A percentile compares a stretch with the other conserved stretches of the same genome.
phyloP scores from a whole-genome alignment of 2,888 invertebrate species.

The Drosophila recens region DNA sequence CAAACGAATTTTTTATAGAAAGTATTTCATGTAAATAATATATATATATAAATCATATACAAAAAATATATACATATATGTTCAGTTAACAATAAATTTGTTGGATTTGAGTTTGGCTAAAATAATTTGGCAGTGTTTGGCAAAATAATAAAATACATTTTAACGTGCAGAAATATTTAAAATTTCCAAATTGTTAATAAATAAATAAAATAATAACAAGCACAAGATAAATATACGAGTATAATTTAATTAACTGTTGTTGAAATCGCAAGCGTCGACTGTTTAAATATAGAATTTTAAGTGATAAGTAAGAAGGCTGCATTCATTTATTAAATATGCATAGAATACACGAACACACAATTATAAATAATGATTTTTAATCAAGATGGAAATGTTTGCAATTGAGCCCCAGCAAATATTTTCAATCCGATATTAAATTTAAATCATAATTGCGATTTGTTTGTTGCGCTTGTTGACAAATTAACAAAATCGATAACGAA shows the following conservation, averaged over 20 bases:
- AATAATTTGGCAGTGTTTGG: not conserved
- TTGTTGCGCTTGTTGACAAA: constrained; percentile 16
- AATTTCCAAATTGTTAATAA: constrained; percentile 5
- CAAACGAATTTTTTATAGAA: constrained; percentile 27
- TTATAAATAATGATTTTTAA: constrained; percentile 9
- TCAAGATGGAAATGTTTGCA: constrained; percentile 69
- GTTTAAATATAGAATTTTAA: constrained; percentile 41
- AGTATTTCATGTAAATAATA: constrained; percentile 25
- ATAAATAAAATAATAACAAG: not conserved
- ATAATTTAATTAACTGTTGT: constrained; percentile 5
- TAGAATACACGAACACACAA: constrained; percentile 6
- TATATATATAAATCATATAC: not conserved
- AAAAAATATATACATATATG: constrained; percentile 2
- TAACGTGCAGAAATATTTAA: constrained; percentile 7
- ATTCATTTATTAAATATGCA: constrained; percentile 18
- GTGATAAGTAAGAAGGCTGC: constrained; percentile 61
- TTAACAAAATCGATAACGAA: constrained; percentile 9
- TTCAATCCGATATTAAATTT: constrained; percentile 54
- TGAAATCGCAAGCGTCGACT: constrained; percentile 43
- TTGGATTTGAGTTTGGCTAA: constrained; percentile 5
- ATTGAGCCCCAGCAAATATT: constrained; percentile 75
- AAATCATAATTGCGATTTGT: constrained; percentile 9
- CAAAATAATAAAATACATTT: not conserved
- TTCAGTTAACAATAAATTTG: constrained; percentile 22
- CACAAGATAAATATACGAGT: not conserved